Base-by-base conservation (phyloP, 2,113 vertebrate genomes). In the Phoxinus phoxinus region DNA sequence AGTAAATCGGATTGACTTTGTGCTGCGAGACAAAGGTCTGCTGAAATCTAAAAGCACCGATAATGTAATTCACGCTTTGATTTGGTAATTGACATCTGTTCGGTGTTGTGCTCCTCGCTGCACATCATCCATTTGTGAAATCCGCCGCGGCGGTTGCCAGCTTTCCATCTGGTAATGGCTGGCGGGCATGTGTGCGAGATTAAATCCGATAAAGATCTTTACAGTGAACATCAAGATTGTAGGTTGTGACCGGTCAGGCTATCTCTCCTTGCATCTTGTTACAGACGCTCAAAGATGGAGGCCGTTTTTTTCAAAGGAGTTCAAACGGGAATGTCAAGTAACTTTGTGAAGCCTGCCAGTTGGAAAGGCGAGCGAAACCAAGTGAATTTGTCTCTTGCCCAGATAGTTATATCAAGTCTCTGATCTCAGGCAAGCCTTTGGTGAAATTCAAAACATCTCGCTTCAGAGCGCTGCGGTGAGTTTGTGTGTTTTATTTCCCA, bases 21-120 rank as follows among this genome's bases (percentile, higher is more conserved):
- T 21, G 12, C 53, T 37, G 27, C 65, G 25, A 35, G 44, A 48
- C 78, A 63, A 86, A 46, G 63, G 51, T 74, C 67, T 41, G 76
- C 76, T 76, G 11, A 41, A 74, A 74, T 74, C 85, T 44, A 30
- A 61, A 74, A 44, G 58, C 75, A 25, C n/a, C 27, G 72, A 17
- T 84, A 51, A 79, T 74, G 69, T 67, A 32, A 87, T 85, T 84
- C 77, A 32, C 3, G 41, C 76, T 87, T 87, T 85, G 83, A 87
- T 87, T 81, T 85, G 71, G 74, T 67, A 86, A 86, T 86, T 82
- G 75, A 32, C 76, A 61, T 81, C 75, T 74, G 65, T 74, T 84
- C 69, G 58, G 63, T 72, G 48, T 83, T 83, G 53, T 23, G 53
- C 25, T 41, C 8, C 73, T 83, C 25, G 73, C 73, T 59, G 61